These are phyloP conservation scores for Nemoura dubitans DNA, from an alignment of 2,888 invertebrate genomes.

Conservation along the genomic window DNA sequence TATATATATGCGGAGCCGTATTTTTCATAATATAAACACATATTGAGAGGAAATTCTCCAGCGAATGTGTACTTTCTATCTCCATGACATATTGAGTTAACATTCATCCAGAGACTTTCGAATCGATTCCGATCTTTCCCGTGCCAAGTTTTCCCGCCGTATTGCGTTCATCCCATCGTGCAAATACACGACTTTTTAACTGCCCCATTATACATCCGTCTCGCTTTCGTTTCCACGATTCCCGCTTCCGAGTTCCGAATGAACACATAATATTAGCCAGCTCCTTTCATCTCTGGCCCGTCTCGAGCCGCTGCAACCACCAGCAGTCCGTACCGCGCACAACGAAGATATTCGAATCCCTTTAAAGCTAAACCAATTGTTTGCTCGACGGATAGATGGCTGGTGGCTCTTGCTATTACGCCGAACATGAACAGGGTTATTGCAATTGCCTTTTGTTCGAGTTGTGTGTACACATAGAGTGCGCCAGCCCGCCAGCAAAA, in stretches of 20 bases:
- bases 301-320: not conserved
- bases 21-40: not conserved
- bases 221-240: not conserved
- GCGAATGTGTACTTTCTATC: not conserved
- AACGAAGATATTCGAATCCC: slow-evolving; percentile 44
- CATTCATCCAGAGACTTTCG: not conserved
- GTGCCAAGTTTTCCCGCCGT: not conserved
- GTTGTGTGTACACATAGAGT: slow-evolving; percentile 8
- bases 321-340: not conserved
- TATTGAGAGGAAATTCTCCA: not conserved
- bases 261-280: not conserved
- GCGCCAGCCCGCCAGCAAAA: slow-evolving; percentile 28
- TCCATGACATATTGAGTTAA: not conserved
- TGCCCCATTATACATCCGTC: not conserved
- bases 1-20: not conserved
- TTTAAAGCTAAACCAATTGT: slow-evolving; percentile 49
- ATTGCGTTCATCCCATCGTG: not conserved
- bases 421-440: slow-evolving; percentile 28
- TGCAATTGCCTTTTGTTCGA: slow-evolving; percentile 28
- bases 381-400: slow-evolving; percentile 38
- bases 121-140: not conserved
- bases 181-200: not conserved
- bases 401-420: not conserved
- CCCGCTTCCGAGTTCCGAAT: not conserved
- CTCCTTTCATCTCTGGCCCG: not conserved